Evolutionary conservation across 2,888 invertebrate genomes (phyloP), one percentile per base, ranked within the genome.

Genomic region (Hyposoter didymator): DNA sequence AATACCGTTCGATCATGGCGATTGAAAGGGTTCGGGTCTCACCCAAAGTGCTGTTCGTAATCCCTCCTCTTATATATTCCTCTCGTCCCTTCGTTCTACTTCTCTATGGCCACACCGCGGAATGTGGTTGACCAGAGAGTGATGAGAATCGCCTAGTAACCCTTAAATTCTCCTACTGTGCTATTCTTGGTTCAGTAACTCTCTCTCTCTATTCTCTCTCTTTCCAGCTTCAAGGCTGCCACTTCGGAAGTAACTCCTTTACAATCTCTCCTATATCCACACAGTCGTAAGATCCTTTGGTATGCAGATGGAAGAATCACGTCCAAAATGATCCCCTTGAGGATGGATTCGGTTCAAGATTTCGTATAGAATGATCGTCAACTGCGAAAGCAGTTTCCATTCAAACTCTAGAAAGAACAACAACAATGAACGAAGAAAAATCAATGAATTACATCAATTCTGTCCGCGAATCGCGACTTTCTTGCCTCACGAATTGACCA

Each of bases 121-220:
- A 47, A 62, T 79, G 83, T 73, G 78, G 83, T 84, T 79, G 67
- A 78, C 78, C 83, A 74, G 74, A 78, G 83, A 84, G 83, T 84
- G 78, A 84, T 84, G 83, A 84, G 83, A 84, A 84, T 83, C 78
- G 74, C 69, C 73, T 84, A 69, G 78, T 74, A 73, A 69, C 83
- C 74, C 73, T 39, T 47, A 52, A 49, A 55, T 72, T 43, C 14
- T 32, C 49, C 76, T 52, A 43, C 64, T 45, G 52, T 35, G 35
- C 76, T 47, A 78, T 70, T 52, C 55, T 55, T 69, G 19, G 39
- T 75, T 79, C 62, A 74, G 67, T 47, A 78, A 84, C 52, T 45
- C 52, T 70, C 74, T 67, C 80, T 59, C 62, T 67, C 80, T 59
- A 62, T 43, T 59, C 72, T 22, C 72, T 64, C 69, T 49, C 39